Evolutionary conservation across 2,888 invertebrate species (phyloP), one percentile per base, ranked within the genome.

Genomic region (Latheticus oryzae): DNA sequence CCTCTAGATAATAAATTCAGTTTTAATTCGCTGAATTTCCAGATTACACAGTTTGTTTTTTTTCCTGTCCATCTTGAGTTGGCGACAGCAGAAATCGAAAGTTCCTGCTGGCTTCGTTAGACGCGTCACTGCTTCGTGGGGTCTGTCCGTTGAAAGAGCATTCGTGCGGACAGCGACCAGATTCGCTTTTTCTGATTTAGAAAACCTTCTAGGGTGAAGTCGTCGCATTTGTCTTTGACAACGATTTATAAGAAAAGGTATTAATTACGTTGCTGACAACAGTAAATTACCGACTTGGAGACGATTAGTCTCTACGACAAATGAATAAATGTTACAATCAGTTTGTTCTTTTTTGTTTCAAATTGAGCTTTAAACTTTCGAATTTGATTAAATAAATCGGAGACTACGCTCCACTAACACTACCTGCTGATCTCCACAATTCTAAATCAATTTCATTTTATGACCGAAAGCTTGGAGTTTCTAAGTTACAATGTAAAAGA

Each of bases 221-320:
- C 68, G 67, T 64, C 66, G 65, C 70, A 68, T 69, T 72, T 73
- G 73, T 68, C 64, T 66, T 64, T 72, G 74, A 73, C 74, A 72
- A 63, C 63, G 70, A 72, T 72, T 70, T 73, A 73, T 71, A 68
- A 66, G 64, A 67, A 67, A 59, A 59, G 58, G 67, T 69, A 72
- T 71, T 72, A 72, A 72, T 70, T 72, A 65, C 64, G 48, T 37
- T 43, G 61, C 47, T 64, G 65, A 65, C 63, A 67, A 40, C 50
- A 30, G 30, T 57, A 52, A 56, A 56, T 56, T 60, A 56, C 52
- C 52, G 59, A 51, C 50, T 58, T 33, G 48, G 33, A 19, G 28
- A 54, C 54, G 54, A 60, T 60, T 57, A 56, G 59, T 56, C 17
- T 32, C 16, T 17, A 9, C 56, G 43, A 51, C 57, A 43, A 57